phyloP scores from a whole-genome alignment of 2,888 invertebrate genomes.

The Cryptocephalus primarius region DNA sequence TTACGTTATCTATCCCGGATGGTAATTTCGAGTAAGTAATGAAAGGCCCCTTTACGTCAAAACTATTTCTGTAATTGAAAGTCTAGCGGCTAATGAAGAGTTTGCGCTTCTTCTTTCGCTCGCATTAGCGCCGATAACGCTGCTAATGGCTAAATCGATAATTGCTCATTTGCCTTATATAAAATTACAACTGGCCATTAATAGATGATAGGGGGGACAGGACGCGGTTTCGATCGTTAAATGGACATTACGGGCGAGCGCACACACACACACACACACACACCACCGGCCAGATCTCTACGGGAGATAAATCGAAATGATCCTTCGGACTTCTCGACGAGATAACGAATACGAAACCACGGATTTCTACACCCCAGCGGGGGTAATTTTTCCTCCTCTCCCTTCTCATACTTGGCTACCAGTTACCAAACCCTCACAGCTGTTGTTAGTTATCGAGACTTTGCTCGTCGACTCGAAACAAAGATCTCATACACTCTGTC shows the following conservation, averaged over 20 bases:
- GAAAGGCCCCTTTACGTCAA: conserved; percentile 22
- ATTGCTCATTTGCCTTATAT: conserved; percentile 34
- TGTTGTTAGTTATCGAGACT: no score
- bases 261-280: no score
- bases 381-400: no score
- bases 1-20: conserved; percentile 8
- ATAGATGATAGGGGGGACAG: conserved; percentile 15
- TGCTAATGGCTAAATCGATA: conserved; percentile 39
- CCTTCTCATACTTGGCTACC: no score
- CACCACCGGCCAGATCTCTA: conserved; percentile 10
- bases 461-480: no score
- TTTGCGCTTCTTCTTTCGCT: conserved; percentile 32
- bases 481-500: no score
- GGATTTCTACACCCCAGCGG: conserved; percentile 1
- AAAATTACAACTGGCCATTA: conserved; percentile 33
- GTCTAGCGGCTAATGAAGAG: conserved; percentile 31
- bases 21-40: conserved; percentile 22
- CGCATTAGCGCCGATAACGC: conserved; percentile 29
- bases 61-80: conserved; percentile 31
- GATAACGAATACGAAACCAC: conserved; percentile 1
- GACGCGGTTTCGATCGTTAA: conserved; percentile 19
- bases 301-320: conserved; percentile 10
- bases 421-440: no score
- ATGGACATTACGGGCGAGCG: conserved; percentile 15
- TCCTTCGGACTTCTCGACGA: conserved; percentile 1